A percentile compares a stretch with the other conserved stretches of the same genome.
phyloP scores from a whole-genome alignment of 1,140 invertebrate species.

The Bombus fervidus region DNA sequence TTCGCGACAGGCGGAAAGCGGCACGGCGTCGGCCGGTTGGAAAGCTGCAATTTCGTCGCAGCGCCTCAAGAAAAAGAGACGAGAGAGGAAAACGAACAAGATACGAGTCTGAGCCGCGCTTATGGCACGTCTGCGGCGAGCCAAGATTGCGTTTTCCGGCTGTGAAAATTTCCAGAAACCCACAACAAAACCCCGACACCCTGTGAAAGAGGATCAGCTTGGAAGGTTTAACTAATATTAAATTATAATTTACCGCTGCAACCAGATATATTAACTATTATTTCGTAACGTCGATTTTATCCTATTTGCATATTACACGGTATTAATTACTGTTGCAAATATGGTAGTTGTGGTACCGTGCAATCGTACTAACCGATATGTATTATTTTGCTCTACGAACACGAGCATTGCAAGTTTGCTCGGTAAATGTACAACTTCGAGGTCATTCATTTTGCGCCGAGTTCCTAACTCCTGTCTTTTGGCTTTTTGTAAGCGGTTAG shows the following conservation, averaged over 20 bases:
- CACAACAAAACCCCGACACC: not conserved
- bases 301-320: slow-evolving; percentile 49
- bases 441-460: no score
- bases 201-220: not conserved
- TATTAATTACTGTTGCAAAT: slow-evolving; percentile 59
- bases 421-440: not conserved
- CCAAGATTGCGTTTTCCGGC: slow-evolving; percentile 4
- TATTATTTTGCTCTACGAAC: not conserved
- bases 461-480: no score
- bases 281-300: slow-evolving; percentile 36
- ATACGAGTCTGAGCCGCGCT: slow-evolving; percentile 24
- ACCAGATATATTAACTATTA: slow-evolving; percentile 19
- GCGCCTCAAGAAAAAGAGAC: not conserved
- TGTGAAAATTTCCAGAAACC: slow-evolving; percentile 6
- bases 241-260: not conserved
- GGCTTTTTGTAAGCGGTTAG: no score
- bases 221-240: slow-evolving; percentile 21
- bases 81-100: not conserved
- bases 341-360: slow-evolving; percentile 17
- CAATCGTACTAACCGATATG: slow-evolving; percentile 20
- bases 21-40: not conserved
- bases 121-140: slow-evolving; percentile 1
- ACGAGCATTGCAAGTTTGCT: not conserved
- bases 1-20: not conserved
- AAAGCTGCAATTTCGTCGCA: slow-evolving; percentile 36